phyloP scores from a whole-genome alignment of 2,797 vertebrate species.

The Malacoctenus gilli region DNA sequence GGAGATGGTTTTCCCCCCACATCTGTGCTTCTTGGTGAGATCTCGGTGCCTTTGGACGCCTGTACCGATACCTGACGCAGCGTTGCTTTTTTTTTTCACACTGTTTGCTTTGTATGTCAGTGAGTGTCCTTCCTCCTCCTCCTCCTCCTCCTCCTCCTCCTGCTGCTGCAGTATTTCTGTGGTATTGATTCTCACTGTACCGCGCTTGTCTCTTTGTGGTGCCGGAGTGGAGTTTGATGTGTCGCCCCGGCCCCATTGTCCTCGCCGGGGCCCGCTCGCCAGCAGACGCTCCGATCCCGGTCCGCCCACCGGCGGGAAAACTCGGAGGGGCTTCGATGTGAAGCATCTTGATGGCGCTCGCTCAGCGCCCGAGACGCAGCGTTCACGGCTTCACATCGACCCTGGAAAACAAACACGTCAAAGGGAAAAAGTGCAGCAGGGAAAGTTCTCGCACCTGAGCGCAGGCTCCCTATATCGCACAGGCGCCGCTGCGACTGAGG shows the following conservation, averaged over 20 bases:
- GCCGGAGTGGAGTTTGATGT: constrained; percentile 26
- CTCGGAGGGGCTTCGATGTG: constrained; percentile 58
- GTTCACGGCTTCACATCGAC: constrained; percentile 42
- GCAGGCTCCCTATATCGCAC: too few relatives aligned
- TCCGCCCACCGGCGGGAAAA: constrained; percentile 27
- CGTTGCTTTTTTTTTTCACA: constrained; percentile 17
- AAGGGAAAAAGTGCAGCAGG: constrained; percentile 23
- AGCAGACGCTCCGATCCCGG: constrained; percentile 50
- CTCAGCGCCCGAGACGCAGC: constrained; percentile 37
- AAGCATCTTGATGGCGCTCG: constrained; percentile 49
- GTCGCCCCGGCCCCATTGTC: constrained; percentile 26
- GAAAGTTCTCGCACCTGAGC: too few relatives aligned
- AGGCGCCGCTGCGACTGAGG: too few relatives aligned
- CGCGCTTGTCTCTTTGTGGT: constrained; percentile 20
- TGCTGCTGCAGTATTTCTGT: constrained; percentile 33
- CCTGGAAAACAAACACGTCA: constrained; percentile 29
- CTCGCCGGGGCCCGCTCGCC: constrained; percentile 33
- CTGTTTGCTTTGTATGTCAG: constrained; percentile 8
- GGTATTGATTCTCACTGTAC: constrained; percentile 44
- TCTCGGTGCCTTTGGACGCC: not conserved
- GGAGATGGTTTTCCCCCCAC: constrained; percentile 21
- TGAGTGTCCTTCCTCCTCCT: not conserved
- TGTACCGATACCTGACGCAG: constrained; percentile 1
- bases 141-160: constrained; percentile 9
- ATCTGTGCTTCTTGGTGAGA: not conserved